Base-by-base conservation (phyloP, 2,113 vertebrate genomes). In the Seriola aureovittata region DNA sequence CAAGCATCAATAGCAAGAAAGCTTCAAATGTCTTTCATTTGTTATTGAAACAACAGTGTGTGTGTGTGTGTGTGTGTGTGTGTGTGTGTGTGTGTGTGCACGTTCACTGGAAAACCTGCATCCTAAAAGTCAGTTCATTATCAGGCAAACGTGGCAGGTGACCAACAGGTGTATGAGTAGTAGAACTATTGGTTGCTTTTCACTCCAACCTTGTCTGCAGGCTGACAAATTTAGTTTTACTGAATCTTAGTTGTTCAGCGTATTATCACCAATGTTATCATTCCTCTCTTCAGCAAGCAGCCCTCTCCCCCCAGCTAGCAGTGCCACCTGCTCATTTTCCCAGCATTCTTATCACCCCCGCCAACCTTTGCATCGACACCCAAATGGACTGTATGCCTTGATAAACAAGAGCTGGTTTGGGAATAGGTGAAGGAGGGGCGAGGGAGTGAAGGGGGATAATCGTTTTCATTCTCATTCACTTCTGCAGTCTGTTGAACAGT, bases 291-390 rank as follows among this genome's bases (percentile, higher is more conserved):
- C 50, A 44, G 60, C 48, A 17, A 16, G 55, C 55, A 75, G 40
- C 70, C 64, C 44, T 23, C 82, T 68, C 62, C 46, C n/a, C 66
- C 23, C 36, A 9, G 59, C 69, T 21, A 78, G 82, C 75, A 85
- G 64, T 11, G 25, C 73, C 90, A 88, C 94, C 94, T 95, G 94
- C 84, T 90, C 48, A 82, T 89, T 93, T 94, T 95, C 93, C 93
- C 94, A 95, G 90, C 82, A 77, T 90, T 88, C 93, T 95, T 94
- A 95, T 94, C 94, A 85, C 75, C 69, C 29, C 44, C 13, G 4
- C 55, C 77, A 71, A 85, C 64, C 54, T 6, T 36, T 73, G 69
- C 32, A 75, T 71, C 17, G 76, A 81, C 88, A 78, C 86, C 75
- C 85, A 89, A 88, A 85, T 57, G 82, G 59, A 91, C 81, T 77